These are phyloP conservation scores for Drosophila fulvimacula DNA, from an alignment of 2,888 invertebrate genomes.

Conservation along the genomic window DNA sequence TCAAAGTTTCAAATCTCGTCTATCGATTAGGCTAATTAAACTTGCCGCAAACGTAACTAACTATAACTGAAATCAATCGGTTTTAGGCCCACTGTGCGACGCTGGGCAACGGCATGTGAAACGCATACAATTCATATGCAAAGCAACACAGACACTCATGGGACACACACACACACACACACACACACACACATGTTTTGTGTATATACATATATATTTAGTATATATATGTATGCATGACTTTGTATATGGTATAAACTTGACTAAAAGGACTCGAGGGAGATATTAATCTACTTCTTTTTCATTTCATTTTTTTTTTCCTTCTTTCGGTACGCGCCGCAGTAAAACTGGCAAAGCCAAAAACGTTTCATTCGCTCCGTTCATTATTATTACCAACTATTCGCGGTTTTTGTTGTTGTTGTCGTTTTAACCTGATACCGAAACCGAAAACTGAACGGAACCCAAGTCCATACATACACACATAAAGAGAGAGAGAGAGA, in stretches of 20 bases:
- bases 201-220: slow-evolving; percentile 3
- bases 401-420: slow-evolving; percentile 56
- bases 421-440: slow-evolving; percentile 70
- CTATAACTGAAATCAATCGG: too few species aligned
- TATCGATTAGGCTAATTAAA: too few species aligned
- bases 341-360: slow-evolving; percentile 56
- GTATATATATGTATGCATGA: slow-evolving; percentile 16
- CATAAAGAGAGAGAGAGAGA: background rate
- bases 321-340: slow-evolving; percentile 47
- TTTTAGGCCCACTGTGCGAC: slow-evolving; percentile 45
- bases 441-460: slow-evolving; percentile 68
- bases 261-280: slow-evolving; percentile 80
- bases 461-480: slow-evolving; percentile 39
- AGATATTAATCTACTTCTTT: slow-evolving; percentile 77
- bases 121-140: slow-evolving; percentile 69
- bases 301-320: slow-evolving; percentile 11
- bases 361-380: slow-evolving; percentile 66
- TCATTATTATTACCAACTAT: slow-evolving; percentile 78
- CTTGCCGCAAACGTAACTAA: too few species aligned
- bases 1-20: too few species aligned
- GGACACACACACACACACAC: slow-evolving; percentile 31
- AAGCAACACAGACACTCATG: slow-evolving; percentile 54
- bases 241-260: slow-evolving; percentile 64
- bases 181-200: background rate
- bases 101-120: slow-evolving; percentile 54